Evolutionary conservation across 2,797 vertebrate species (phyloP), one percentile per base, ranked within the genome.

Genomic region (Enteromius fasciolatus): DNA sequence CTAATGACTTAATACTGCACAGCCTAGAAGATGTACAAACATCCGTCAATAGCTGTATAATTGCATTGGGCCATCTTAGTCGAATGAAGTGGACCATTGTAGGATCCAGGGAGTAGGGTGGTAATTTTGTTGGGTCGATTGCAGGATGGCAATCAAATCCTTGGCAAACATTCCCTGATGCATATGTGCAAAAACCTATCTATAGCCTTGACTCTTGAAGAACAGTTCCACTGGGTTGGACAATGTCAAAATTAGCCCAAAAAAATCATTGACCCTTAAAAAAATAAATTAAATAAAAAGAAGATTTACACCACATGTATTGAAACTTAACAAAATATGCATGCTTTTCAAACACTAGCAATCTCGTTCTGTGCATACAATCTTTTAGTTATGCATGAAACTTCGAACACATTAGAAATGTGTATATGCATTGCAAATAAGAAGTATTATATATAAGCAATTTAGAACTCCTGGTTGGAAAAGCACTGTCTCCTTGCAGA

Each of bases 1-100:
- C 93, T 96, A 96, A 97, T 95, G 82, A 95, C 93, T 96, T 95
- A 93, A 95, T 94, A 94, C 88, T 87, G 85, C 73, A 80, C 69
- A 86, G 90, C 84, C 90, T 88, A 88, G 88, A 89, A 92, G 88
- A 92, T 89, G 89, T 81, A 87, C 91, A 86, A 91, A 90, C 91
- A 90, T 90, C 88, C 86, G 87, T 93, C 91, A 82, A 92, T 92
- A 88, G 92, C 89, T 91, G 92, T 90, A 87, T 93, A 91, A 87
- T 86, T 80, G 67, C 78, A 33, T 36, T 61, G 67, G 54, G 54
- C 75, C 46, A 82, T 86, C 91, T 91, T 84, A 67, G 84, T 88
- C 90, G 91, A 90, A 92, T 90, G 89, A 92, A 90, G 87, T 88
- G 82, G 86, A 91, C 87, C 88, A 73, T 76, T 87, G 63, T 69